Evolutionary conservation across 2,113 vertebrate genomes (phyloP), one percentile per base, ranked within the genome.

Genomic region (Greenwoodochromis staneri): DNA sequence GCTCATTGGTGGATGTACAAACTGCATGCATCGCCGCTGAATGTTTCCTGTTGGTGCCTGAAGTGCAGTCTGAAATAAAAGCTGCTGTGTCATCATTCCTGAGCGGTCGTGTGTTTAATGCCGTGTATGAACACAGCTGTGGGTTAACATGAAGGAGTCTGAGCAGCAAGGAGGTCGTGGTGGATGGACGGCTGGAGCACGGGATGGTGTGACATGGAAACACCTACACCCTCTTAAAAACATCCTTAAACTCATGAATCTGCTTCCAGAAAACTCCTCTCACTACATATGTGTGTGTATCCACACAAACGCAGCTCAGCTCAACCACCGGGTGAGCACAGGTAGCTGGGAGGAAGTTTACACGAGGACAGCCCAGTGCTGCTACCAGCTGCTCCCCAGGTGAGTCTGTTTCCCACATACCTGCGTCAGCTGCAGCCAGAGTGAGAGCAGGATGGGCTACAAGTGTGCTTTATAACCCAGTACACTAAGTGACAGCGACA

Each of bases 31-130:
- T 42, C 12, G 42, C 24, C 5, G 17, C 13, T 81, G 17, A 85
- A 88, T 89, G 85, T 91, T 81, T 82, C 24, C 76, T 89, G 73
- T 84, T 14, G 53, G 69, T 92, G 85, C 85, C 89, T 92, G 71
- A 2, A 76, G 10, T 36, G 5, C 61, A 19, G 38, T 31, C 38
- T 76, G 8, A 53, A 92, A 89, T 93, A 90, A 93, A 92, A 83
- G 27, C 84, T 85, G 85, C 84, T 66, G 63, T 9, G 66, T 90
- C 66, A 31, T 80, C 2, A 42, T 78, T 27, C 61, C 13, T 40
- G 51, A 80, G 61, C 2, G 5, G 9, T 34, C 27, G 16, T 45
- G 13, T 57, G 34, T 38, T 69, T 53, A 34, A 40, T 81, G 13
- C 38, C 4, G 2, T 19, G 45, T 84, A 42, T 34, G 6, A 55